A percentile compares a stretch with the other conserved stretches of the same genome.
phyloP scores from a whole-genome alignment of 2,113 vertebrate genomes.

The Petroica traversi region DNA sequence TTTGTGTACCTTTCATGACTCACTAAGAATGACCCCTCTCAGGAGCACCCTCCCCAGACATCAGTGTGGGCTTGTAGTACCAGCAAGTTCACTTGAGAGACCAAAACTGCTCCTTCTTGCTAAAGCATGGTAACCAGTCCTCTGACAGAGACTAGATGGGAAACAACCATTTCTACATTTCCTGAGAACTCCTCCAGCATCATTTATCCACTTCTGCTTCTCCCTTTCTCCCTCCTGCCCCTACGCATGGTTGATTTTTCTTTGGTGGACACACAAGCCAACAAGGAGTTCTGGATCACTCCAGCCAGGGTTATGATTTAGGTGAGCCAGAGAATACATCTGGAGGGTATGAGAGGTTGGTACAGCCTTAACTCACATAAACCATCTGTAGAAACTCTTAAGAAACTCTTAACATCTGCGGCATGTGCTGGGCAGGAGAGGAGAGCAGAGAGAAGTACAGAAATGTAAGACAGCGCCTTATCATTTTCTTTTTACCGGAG shows the following conservation, averaged over 20 bases:
- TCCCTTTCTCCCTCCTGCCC: background rate
- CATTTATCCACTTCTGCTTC: background rate
- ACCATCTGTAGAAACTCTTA: background rate
- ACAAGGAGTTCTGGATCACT: background rate
- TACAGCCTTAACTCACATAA: background rate
- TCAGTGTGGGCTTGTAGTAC: background rate
- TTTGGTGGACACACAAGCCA: background rate
- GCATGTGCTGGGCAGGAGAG: background rate
- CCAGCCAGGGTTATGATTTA: background rate
- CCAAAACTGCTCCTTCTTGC: background rate
- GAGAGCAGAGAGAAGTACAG: background rate
- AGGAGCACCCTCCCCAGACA: background rate
- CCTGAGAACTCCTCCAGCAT: background rate
- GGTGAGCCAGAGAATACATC: background rate
- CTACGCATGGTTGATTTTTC: background rate
- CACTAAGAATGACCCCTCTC: rapidly evolving
- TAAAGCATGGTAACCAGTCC: background rate
- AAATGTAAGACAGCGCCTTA: background rate
- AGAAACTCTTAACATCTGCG: background rate
- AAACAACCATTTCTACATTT: background rate
- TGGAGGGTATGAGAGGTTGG: background rate
- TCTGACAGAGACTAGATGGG: background rate
- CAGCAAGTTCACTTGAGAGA: background rate
- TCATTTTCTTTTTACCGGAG: background rate
- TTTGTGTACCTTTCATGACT: background rate